A percentile compares a stretch with the other conserved stretches of the same genome.
These are phyloP conservation scores for Tragopan temminckii DNA, from an alignment of 2,797 vertebrate species.

Conservation along the genomic window DNA sequence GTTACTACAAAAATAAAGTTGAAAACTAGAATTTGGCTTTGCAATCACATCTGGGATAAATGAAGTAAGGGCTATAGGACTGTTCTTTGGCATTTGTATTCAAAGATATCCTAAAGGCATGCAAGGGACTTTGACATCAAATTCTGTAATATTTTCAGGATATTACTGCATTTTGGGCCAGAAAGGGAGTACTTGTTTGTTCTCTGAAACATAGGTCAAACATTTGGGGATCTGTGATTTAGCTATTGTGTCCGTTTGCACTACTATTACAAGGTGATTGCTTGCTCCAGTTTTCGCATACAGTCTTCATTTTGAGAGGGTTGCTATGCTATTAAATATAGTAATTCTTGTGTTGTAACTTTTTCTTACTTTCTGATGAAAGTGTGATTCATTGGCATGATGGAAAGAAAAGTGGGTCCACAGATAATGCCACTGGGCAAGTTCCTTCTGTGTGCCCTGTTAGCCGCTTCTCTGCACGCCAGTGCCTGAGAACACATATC, in stretches of 20 bases:
- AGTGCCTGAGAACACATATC: background rate
- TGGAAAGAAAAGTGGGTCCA: background rate
- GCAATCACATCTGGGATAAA: background rate
- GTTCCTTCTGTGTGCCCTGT: background rate
- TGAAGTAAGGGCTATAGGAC: background rate
- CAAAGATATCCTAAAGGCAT: background rate
- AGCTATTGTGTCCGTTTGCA: background rate
- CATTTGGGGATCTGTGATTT: background rate
- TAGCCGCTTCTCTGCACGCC: background rate
- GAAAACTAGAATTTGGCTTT: background rate
- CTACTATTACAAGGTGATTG: background rate
- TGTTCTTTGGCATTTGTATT: conserved; percentile 2
- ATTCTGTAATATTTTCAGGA: background rate
- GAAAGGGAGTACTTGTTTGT: background rate
- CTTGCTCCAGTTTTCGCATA: background rate
- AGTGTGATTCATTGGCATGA: background rate
- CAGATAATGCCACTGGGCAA: background rate
- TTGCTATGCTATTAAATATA: background rate
- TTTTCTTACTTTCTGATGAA: background rate
- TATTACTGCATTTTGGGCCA: background rate
- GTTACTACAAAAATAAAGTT: background rate
- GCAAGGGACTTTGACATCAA: background rate
- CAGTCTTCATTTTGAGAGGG: background rate
- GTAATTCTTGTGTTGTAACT: background rate
- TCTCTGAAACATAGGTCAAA: background rate